Conservation (phyloP, 2,113 vertebrate genomes). For the Zootoca vivipara region DNA sequence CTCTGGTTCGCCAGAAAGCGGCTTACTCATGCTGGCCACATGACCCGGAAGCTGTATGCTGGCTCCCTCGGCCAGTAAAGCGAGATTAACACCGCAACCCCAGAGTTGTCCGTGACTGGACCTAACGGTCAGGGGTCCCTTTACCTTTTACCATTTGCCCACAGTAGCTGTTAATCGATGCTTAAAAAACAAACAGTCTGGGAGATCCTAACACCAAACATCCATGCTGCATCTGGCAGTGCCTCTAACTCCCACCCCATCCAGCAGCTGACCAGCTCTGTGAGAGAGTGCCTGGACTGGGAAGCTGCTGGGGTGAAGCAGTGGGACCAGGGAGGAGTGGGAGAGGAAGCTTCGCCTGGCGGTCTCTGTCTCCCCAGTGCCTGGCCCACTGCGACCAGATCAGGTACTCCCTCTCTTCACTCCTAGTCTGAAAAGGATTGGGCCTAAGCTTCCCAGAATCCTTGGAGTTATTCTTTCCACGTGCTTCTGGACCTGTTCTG, state of each 20-base stretch:
- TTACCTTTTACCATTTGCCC: too few relatives aligned
- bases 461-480: neutral
- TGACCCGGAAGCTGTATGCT: too few relatives aligned
- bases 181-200: neutral
- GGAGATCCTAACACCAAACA: neutral
- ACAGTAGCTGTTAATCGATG: neutral
- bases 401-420: neutral
- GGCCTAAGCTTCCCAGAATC: neutral
- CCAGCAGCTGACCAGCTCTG: neutral
- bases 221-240: too few relatives aligned
- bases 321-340: neutral
- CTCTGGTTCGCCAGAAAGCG: too few relatives aligned
- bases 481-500: neutral
- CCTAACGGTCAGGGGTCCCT: too few relatives aligned
- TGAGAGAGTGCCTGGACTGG: neutral
- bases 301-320: neutral
- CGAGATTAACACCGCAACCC: too few relatives aligned
- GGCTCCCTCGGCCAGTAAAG: too few relatives aligned
- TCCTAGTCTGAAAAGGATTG: neutral
- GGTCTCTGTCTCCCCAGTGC: neutral
- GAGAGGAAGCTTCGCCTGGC: neutral
- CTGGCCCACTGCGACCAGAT: too few relatives aligned
- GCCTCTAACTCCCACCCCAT: neutral
- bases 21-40: too few relatives aligned
- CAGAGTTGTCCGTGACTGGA: too few relatives aligned